Conservation (phyloP, 2,888 invertebrate species). For the Drosophila formosana region DNA sequence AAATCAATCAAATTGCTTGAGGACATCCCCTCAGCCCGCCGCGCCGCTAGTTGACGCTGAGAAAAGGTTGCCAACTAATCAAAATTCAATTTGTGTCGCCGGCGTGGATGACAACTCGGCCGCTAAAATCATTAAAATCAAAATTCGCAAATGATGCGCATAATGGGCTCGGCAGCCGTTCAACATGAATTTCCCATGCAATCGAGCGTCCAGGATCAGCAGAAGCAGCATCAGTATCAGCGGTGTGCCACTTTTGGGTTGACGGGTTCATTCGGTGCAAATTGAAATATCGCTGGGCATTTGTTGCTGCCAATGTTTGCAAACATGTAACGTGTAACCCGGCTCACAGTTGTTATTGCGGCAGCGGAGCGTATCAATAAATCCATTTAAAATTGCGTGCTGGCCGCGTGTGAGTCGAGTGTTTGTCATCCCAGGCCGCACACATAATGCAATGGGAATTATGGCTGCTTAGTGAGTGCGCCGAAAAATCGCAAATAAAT, state of each 20-base stretch:
- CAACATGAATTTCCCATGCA: constrained; percentile 54
- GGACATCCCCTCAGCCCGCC: constrained; percentile 35
- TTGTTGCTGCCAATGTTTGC: constrained; percentile 76
- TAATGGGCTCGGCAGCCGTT: constrained; percentile 69
- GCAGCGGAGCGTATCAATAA: constrained; percentile 76
- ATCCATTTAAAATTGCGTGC: constrained; percentile 79
- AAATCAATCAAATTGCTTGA: constrained; percentile 76
- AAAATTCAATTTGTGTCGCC: constrained; percentile 78
- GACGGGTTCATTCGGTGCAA: constrained; percentile 82
- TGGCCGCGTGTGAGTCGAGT: constrained; percentile 67
- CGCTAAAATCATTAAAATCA: constrained; percentile 78
- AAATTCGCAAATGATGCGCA: constrained; percentile 83
- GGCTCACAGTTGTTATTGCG: constrained; percentile 49
- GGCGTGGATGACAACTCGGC: constrained; percentile 15
- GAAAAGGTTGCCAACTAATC: constrained; percentile 69
- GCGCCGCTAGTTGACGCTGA: constrained; percentile 2
- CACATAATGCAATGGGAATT: constrained; percentile 76
- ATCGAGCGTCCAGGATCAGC: constrained; percentile 37
- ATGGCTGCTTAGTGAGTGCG: constrained; percentile 70
- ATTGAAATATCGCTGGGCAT: constrained; percentile 81
- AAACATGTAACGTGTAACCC: constrained; percentile 74
- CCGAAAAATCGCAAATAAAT: constrained; percentile 69
- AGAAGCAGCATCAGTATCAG: constrained; percentile 44
- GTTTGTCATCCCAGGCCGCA: constrained; percentile 62
- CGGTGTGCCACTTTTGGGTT: constrained; percentile 34